A percentile compares a stretch with the other conserved stretches of the same genome.
Evolutionary conservation across 2,888 invertebrate genomes (phyloP).

Genomic region (Acronicta psi): DNA sequence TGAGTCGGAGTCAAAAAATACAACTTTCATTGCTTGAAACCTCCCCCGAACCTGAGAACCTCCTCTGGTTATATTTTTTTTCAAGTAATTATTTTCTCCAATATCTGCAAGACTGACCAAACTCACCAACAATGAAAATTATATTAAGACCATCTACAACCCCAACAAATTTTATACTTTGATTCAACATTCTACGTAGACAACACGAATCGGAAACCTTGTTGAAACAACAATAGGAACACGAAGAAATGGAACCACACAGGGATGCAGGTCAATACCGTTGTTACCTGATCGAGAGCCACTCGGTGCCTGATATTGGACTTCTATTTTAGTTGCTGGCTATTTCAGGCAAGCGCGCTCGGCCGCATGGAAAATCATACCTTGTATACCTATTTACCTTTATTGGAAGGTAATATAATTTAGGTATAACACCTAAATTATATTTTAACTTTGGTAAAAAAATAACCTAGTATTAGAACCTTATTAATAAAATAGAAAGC

Average conservation of each 20-base stretch:
- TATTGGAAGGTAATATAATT: slow-evolving; percentile 23
- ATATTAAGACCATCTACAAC: slow-evolving; percentile 2
- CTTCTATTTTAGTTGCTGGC: slow-evolving; percentile 61
- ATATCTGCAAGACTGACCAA: neutral
- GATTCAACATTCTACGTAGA: slow-evolving; percentile 35
- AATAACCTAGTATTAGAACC: no score
- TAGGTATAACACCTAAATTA: slow-evolving; percentile 29
- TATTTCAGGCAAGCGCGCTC: slow-evolving; percentile 59
- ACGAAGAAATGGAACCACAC: slow-evolving; percentile 19
- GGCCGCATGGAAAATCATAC: slow-evolving; percentile 57
- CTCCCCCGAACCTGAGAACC: no score
- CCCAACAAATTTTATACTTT: slow-evolving; percentile 14
- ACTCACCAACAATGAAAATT: neutral
- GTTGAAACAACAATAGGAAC: slow-evolving; percentile 55
- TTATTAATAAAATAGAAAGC: no score
- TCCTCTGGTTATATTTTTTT: no score
- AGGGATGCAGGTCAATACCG: slow-evolving; percentile 44
- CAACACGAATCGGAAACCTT: slow-evolving; percentile 46
- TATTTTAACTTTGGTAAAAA: neutral
- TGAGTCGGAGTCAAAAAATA: no score
- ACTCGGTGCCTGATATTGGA: slow-evolving; percentile 55
- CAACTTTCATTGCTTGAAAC: no score
- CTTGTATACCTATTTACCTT: no score
- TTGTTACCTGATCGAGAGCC: slow-evolving; percentile 45
- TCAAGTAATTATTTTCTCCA: neutral